These are phyloP conservation scores for Maconellicoccus hirsutus DNA, from an alignment of 1,140 invertebrate species.

Conservation along the genomic window DNA sequence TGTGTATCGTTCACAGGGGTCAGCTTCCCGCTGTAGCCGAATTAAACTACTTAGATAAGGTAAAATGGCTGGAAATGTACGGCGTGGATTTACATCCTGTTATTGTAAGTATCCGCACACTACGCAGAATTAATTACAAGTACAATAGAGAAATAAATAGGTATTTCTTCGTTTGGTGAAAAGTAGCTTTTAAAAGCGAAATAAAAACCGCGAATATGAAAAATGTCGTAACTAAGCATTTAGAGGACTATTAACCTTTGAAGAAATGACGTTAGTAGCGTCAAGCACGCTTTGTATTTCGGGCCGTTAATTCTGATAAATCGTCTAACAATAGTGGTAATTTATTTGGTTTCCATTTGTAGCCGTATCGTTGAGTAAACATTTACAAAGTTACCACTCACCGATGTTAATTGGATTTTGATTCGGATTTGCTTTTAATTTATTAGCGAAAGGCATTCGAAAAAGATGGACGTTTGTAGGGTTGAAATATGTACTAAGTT, in stretches of 20 bases:
- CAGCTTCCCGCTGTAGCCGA: slow-evolving; percentile 57
- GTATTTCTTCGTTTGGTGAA: background rate
- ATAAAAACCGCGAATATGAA: background rate
- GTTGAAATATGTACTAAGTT: no score
- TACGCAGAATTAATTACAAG: slow-evolving; percentile 11
- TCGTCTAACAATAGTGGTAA: background rate
- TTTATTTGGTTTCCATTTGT: background rate
- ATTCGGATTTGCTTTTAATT: background rate
- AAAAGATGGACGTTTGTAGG: background rate
- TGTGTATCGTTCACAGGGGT: slow-evolving; percentile 41
- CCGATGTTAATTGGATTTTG: background rate
- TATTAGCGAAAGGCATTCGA: no score
- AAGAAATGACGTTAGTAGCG: background rate
- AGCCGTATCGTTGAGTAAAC: background rate
- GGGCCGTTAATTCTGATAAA: background rate
- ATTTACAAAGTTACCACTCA: background rate
- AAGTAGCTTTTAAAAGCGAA: no score
- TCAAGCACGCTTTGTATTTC: background rate
- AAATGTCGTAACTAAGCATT: background rate
- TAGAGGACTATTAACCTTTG: background rate
- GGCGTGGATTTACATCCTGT: slow-evolving; percentile 70
- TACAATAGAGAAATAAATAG: background rate
- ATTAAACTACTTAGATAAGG: slow-evolving; percentile 63
- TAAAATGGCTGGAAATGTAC: slow-evolving; percentile 73
- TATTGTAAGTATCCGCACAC: slow-evolving; percentile 42